phyloP scores from a whole-genome alignment of 2,113 vertebrate species.

The Phaetusa simplex region DNA sequence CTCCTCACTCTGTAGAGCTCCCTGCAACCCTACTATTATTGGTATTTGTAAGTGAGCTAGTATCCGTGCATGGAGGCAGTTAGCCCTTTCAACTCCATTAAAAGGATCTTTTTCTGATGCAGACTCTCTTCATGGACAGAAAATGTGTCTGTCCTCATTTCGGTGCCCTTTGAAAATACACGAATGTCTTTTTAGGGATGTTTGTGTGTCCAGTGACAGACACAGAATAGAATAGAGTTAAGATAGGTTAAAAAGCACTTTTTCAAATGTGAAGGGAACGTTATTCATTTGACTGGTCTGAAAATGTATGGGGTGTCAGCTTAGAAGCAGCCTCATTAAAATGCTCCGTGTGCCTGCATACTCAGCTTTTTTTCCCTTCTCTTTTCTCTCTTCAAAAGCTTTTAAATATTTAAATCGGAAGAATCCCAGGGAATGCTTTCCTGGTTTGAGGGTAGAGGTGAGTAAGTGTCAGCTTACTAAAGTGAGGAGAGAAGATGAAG shows the following conservation, averaged over 20 bases:
- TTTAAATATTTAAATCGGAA: constrained; percentile 34
- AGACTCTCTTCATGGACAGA: neutral
- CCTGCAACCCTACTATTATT: neutral
- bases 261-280: neutral
- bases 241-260: neutral
- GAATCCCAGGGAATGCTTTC: neutral
- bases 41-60: neutral
- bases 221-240: neutral
- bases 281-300: neutral
- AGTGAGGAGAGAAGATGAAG: neutral
- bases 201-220: neutral
- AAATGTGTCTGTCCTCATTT: neutral
- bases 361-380: neutral
- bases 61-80: neutral
- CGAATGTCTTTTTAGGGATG: neutral
- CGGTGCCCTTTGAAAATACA: neutral
- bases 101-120: neutral
- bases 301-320: neutral
- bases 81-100: neutral
- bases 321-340: constrained; percentile 15
- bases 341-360: neutral
- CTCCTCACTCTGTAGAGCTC: neutral
- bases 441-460: constrained; percentile 1
- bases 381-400: neutral
- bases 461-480: neutral